Percentiles rank a stretch among this genome's conserved stretches.
These are phyloP conservation scores for Mustela lutreola DNA, from an alignment of 2,113 vertebrate species.

Conservation along the genomic window DNA sequence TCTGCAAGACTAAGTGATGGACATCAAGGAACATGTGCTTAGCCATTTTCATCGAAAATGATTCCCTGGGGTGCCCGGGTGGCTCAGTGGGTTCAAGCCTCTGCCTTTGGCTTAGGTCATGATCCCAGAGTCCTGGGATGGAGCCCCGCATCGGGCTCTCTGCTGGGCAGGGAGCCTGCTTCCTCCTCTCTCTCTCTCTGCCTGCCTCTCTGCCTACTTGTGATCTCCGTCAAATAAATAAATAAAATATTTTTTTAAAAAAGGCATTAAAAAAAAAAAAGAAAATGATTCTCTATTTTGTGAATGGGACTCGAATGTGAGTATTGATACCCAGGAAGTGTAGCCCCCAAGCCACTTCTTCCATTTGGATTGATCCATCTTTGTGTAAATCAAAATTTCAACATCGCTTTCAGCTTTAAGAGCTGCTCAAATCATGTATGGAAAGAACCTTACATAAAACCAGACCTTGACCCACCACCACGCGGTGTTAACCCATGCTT, in stretches of 20 bases:
- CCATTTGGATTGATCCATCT: not conserved
- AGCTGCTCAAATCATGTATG: not conserved
- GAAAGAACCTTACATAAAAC: not conserved
- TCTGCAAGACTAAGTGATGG: not conserved
- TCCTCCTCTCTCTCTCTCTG: too few relatives aligned
- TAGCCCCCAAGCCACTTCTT: not conserved
- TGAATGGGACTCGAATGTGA: not conserved
- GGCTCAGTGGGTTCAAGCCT: too few relatives aligned
- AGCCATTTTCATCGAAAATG: not conserved
- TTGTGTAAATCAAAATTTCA: not conserved
- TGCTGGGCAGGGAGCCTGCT: too few relatives aligned
- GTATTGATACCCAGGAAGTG: not conserved
- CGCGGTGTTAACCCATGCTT: fast-evolving
- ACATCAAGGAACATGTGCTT: not conserved
- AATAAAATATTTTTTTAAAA: too few relatives aligned
- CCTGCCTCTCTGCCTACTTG: too few relatives aligned
- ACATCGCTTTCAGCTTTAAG: not conserved
- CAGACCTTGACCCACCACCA: not conserved
- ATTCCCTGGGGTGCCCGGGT: not conserved
- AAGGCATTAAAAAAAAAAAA: too few relatives aligned
- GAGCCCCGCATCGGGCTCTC: too few relatives aligned
- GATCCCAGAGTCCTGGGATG: too few relatives aligned
- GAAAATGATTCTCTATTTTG: not conserved
- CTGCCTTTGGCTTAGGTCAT: too few relatives aligned
- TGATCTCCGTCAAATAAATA: too few relatives aligned